Percentiles rank a stretch among this genome's conserved stretches.
These are phyloP conservation scores for Epirrhoe alternata DNA, from an alignment of 2,888 invertebrate genomes.

Conservation along the genomic window DNA sequence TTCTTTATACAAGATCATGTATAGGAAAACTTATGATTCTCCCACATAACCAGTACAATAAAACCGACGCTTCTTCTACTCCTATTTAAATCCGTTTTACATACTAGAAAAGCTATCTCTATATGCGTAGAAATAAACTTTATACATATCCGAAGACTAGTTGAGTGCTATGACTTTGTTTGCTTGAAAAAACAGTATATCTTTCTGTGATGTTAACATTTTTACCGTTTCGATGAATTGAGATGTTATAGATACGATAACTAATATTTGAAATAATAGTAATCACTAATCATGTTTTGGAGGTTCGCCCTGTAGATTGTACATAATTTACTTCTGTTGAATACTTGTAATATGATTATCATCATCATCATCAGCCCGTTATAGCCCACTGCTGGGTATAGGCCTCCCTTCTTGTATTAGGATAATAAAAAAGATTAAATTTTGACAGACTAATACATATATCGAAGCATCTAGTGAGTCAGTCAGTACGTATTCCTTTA, in stretches of 20 bases:
- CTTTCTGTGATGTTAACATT: not conserved
- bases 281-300: no score
- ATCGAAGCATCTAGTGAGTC: not conserved
- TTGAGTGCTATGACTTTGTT: not conserved
- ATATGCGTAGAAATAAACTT: conserved; percentile 63
- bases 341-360: no score
- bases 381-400: no score
- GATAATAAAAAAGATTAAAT: no score
- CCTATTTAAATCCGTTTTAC: conserved; percentile 73
- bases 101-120: conserved; percentile 63
- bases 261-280: no score
- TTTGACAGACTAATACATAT: no score
- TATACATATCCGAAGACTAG: conserved; percentile 43
- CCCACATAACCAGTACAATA: conserved; percentile 24
- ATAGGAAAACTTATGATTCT: not conserved
- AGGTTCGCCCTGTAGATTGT: no score
- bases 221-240: not conserved
- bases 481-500: not conserved
- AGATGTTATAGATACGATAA: no score
- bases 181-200: not conserved
- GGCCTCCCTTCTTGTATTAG: no score
- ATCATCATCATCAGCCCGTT: no score
- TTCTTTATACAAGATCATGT: not conserved
- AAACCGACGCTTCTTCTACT: conserved; percentile 46
- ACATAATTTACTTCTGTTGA: no score